These are phyloP conservation scores for Gastrophysa polygoni DNA, from an alignment of 2,888 invertebrate species.

Conservation along the genomic window DNA sequence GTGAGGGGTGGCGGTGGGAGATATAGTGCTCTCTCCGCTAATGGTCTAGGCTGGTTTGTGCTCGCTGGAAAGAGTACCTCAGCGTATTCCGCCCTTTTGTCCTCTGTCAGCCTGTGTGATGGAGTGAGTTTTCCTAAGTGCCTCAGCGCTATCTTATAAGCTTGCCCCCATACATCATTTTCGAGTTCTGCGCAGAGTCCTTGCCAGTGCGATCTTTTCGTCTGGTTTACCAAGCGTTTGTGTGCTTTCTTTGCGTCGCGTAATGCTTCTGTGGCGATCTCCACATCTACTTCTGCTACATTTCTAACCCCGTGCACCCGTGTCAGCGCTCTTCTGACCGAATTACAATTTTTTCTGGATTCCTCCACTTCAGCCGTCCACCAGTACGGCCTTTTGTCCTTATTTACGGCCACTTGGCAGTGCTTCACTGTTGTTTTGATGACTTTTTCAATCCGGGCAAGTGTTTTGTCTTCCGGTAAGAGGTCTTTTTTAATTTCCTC, in stretches of 20 bases:
- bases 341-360: not conserved
- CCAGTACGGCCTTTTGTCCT: constrained; percentile 12
- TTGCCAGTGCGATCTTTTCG: no score
- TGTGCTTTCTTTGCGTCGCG: not conserved
- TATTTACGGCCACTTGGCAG: not conserved
- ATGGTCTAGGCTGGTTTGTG: not conserved
- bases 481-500: no score
- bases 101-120: not conserved
- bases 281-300: not conserved
- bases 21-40: not conserved
- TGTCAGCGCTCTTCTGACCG: not conserved
- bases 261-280: not conserved
- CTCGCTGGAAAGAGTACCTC: not conserved
- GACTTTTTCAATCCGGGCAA: not conserved
- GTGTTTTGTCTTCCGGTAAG: not conserved
- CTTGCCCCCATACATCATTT: constrained; percentile 18
- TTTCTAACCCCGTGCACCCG: not conserved
- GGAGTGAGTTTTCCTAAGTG: not conserved
- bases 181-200: constrained; percentile 8
- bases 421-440: not conserved
- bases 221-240: not conserved
- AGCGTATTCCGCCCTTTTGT: not conserved
- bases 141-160: constrained; percentile 9
- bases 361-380: constrained; percentile 9
- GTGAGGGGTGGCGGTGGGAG: not conserved